phyloP scores from a whole-genome alignment of 1,140 invertebrate species.

The Leptinotarsa texana region DNA sequence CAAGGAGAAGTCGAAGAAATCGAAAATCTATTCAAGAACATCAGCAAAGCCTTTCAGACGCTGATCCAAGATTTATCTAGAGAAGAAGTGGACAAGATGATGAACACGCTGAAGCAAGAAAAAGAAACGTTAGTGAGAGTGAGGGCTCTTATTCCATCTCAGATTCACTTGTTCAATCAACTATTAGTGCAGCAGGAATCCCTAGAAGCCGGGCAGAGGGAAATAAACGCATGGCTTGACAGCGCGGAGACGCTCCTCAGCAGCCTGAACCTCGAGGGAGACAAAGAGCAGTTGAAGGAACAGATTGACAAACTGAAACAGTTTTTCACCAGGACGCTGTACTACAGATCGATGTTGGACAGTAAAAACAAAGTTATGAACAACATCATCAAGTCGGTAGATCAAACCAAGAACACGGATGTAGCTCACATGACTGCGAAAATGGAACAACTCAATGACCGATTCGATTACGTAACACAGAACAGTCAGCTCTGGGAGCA shows the following conservation, averaged over 20 bases:
- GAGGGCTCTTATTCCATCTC: slow-evolving; percentile 76
- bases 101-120: slow-evolving; percentile 86
- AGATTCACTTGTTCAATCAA: slow-evolving; percentile 80
- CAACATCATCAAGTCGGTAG: slow-evolving; percentile 80
- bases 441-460: slow-evolving; percentile 80
- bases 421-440: slow-evolving; percentile 69
- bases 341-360: slow-evolving; percentile 91
- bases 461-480: slow-evolving; percentile 76
- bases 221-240: slow-evolving; percentile 84
- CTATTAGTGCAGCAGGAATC: slow-evolving; percentile 88
- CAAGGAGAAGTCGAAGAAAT: slow-evolving; percentile 82
- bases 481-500: slow-evolving; percentile 78
- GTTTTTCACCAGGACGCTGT: slow-evolving; percentile 85
- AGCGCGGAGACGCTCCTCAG: slow-evolving; percentile 76
- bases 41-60: slow-evolving; percentile 87
- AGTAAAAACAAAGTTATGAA: slow-evolving; percentile 94
- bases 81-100: slow-evolving; percentile 88
- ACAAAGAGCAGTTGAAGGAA: slow-evolving; percentile 72
- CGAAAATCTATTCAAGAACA: slow-evolving; percentile 86
- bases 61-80: slow-evolving; percentile 87
- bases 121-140: slow-evolving; percentile 84
- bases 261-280: slow-evolving; percentile 66
- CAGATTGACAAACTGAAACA: slow-evolving; percentile 82
- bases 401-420: slow-evolving; percentile 72
- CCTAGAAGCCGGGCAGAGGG: slow-evolving; percentile 81